Base-by-base conservation (phyloP, 2,797 vertebrate species). In the Selene dorsalis region DNA sequence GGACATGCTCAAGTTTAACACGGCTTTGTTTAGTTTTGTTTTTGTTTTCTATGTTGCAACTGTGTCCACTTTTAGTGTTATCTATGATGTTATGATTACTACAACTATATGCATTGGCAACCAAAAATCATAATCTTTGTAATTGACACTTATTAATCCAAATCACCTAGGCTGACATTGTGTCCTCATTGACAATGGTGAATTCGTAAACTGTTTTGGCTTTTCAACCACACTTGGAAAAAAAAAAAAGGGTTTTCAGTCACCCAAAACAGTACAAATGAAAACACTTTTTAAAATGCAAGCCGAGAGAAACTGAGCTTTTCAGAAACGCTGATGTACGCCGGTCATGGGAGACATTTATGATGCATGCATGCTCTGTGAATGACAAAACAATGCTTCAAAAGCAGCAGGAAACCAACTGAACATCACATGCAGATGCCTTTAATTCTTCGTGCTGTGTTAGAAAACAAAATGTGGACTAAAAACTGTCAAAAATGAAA, bases 341-440 rank as follows among this genome's bases (percentile, higher is more conserved):
- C 22, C 60, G 32, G 50, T 69, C 60, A 70, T 24, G 28, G 67
- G 48, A 73, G 63, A 50, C 16, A 12, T 57, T 68, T 72, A 68
- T 47, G 18, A 67, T 75, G 84, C 85, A 86, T 88, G 90, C 64
- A 56, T 14, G 59, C 71, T 78, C 70, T 77, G 71, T 60, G 66
- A 80, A 88, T 79, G 79, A 82, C 30, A 48, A 56, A 56, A 59
- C 56, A 11, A 64, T 0, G 75, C 77, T 86, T 82, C 18, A 28
- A 56, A 76, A 69, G 58, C 62, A 52, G 45, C 67, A 63, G 57
- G 58, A 62, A 65, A 63, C 56, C 16, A 26, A 28, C 43, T 2
- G 3, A 48, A 11, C 24, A 18, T 35, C 24, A 1, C 28, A 38
- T 55, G 56, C 64, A 76, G 17, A 10, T 3, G 10, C 17, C 6